A percentile compares a stretch with the other conserved stretches of the same genome.
Conservation (phyloP, 2,113 vertebrate species). For the Sapayoa aenigma region DNA sequence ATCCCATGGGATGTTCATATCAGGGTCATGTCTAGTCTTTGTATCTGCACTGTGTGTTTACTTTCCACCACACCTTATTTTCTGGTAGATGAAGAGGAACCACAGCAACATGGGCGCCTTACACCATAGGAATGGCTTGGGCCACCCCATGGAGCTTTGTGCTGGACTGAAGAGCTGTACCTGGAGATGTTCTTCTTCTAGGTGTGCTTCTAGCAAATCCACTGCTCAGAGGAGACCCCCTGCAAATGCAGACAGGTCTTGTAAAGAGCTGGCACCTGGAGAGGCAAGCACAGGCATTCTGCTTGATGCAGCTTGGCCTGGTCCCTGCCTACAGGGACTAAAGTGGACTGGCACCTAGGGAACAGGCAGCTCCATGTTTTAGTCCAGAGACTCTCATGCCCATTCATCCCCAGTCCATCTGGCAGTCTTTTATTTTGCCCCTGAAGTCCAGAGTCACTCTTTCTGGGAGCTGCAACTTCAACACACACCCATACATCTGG, state of each 20-base stretch:
- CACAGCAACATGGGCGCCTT: fast-evolving
- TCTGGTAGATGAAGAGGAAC: not conserved
- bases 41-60: not conserved
- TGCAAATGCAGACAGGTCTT: not conserved
- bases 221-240: not conserved
- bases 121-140: not conserved
- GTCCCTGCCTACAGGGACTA: fast-evolving
- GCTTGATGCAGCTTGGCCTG: not conserved
- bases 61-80: not conserved
- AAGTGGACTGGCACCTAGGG: not conserved
- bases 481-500: not conserved
- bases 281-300: not conserved
- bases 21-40: fast-evolving
- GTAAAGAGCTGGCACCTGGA: not conserved
- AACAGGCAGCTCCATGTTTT: not conserved
- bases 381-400: not conserved
- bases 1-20: fast-evolving
- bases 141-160: fast-evolving
- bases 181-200: not conserved
- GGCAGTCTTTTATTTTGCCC: not conserved
- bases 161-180: not conserved
- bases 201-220: not conserved
- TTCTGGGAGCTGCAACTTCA: not conserved
- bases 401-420: not conserved
- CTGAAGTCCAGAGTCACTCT: not conserved